Conservation (phyloP, 2,113 vertebrate species). For the Ailuropoda melanoleuca region DNA sequence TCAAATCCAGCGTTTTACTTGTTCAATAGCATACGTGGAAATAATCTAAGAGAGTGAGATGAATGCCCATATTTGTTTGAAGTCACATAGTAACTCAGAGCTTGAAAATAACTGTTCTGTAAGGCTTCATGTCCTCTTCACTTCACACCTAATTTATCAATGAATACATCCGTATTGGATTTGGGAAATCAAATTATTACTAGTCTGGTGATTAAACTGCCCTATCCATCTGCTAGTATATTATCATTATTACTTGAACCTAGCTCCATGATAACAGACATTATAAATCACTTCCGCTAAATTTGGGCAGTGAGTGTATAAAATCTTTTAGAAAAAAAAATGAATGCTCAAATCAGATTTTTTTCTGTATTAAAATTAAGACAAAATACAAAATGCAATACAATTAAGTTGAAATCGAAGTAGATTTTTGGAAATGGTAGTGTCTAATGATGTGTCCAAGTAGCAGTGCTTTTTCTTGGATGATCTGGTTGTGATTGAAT, state of each 20-base stretch:
- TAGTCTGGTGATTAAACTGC: conserved; percentile 70
- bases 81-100: neutral
- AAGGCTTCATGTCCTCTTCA: conserved; percentile 35
- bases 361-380: neutral
- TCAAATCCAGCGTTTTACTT: neutral
- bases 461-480: neutral
- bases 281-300: conserved; percentile 22
- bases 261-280: neutral
- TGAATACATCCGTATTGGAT: conserved; percentile 52
- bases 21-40: neutral
- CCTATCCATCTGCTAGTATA: conserved; percentile 64
- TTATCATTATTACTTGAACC: conserved; percentile 14
- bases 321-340: conserved; percentile 1
- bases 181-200: conserved; percentile 75
- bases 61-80: neutral
- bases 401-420: conserved; percentile 3
- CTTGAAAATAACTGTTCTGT: conserved; percentile 43
- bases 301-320: neutral
- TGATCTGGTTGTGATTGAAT: neutral
- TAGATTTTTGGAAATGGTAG: neutral
- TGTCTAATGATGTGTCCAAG: neutral
- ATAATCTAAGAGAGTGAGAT: neutral
- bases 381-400: neutral
- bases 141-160: conserved; percentile 67
- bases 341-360: neutral